Conservation (phyloP, 2,113 vertebrate genomes). For the Lepisosteus osseus region DNA sequence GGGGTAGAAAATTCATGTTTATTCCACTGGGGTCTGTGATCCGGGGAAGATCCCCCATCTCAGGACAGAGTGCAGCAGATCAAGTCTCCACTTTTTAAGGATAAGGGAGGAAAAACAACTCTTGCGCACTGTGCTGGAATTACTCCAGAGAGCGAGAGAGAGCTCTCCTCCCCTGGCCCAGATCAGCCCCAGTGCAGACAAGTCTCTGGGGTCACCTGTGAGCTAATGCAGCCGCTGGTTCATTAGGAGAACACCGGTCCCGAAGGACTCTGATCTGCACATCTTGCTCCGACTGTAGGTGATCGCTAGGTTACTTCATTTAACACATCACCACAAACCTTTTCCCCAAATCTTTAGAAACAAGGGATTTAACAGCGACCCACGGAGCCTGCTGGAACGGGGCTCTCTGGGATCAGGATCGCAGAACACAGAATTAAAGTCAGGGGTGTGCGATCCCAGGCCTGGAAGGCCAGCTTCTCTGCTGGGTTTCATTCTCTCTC, state of each 20-base stretch:
- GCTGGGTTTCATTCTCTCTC: no score
- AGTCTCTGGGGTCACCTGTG: background rate
- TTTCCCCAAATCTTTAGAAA: background rate
- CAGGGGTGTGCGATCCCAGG: no score
- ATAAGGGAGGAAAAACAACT: no score
- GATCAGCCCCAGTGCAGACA: background rate
- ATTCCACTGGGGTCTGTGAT: background rate
- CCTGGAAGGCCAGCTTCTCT: no score
- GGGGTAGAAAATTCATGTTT: no score
- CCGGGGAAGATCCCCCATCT: background rate
- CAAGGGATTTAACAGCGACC: background rate
- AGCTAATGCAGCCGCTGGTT: background rate
- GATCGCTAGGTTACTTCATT: conserved; percentile 10
- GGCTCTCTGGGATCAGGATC: background rate
- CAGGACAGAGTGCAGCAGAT: no score
- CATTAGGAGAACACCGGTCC: no score
- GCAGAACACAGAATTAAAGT: background rate
- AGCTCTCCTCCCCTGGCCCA: background rate
- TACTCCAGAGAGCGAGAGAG: background rate
- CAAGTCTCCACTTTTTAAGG: no score
- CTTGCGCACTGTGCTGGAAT: no score
- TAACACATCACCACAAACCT: background rate
- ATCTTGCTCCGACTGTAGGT: background rate
- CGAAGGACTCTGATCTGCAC: background rate
- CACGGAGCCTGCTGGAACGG: background rate